phyloP scores from a whole-genome alignment of 30 jellyfish, hydroid and myxozoan species.

The Pseudorhiza aurosa region DNA sequence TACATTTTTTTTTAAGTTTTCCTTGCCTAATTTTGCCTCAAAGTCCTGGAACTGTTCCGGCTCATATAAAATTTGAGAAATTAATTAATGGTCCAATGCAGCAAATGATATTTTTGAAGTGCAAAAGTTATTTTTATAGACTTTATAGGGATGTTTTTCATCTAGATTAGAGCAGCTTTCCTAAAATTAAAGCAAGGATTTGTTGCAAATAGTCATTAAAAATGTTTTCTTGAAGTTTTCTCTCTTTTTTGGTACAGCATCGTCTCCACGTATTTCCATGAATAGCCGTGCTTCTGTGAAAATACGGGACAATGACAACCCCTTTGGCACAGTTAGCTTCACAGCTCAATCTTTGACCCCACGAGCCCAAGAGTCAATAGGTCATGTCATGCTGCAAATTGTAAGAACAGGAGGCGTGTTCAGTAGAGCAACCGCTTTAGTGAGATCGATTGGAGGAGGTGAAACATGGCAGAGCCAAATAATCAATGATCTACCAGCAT shows the following conservation, averaged over 20 bases:
- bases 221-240: background rate
- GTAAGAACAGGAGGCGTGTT: conserved; percentile 85
- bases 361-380: conserved; percentile 63
- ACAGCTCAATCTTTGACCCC: conserved; percentile 21
- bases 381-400: conserved; percentile 43
- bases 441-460: conserved; percentile 92
- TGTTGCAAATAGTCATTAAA: no score
- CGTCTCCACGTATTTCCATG: conserved; percentile 56
- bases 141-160: no score
- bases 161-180: no score
- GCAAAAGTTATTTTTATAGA: no score
- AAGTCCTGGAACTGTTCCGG: no score
- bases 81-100: no score
- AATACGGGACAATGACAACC: conserved; percentile 92
- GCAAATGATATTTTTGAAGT: no score
- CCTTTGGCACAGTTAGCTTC: conserved; percentile 89
- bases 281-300: conserved; percentile 51
- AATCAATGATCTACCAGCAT: conserved; percentile 36
- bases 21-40: no score
- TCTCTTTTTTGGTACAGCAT: conserved; percentile 22
- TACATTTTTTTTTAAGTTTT: no score
- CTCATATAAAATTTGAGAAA: no score
- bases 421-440: conserved; percentile 79
- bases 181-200: no score
- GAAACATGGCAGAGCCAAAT: conserved; percentile 84